Evolutionary conservation across 2,888 invertebrate species (phyloP), one percentile per base, ranked within the genome.

Genomic region (Spatulosminthurus flaviceps): DNA sequence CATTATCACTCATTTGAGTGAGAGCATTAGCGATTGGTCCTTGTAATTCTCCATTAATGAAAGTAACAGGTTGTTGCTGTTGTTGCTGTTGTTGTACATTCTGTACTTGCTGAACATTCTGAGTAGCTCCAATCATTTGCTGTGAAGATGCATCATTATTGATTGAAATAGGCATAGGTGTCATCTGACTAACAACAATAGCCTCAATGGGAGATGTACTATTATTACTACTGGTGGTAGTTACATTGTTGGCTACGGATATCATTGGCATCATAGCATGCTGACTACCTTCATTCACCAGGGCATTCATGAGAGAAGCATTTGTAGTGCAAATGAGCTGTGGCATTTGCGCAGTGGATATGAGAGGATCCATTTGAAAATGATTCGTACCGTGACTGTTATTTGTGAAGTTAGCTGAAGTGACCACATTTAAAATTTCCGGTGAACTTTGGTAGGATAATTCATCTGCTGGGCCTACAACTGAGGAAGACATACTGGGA

Each of bases 1-100:
- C 95, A 88, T 93, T 93, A 88, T 95, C 95, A 60, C 60, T 60
- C 21, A 64, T 26, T 86, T 93, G 92, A 13, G 93, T 93, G 85
- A 95, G 90, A 70, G 81, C 81, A 78, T 81, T 84, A 0, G 82
- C 81, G 74, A 82, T 72, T 1, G 82, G 42, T 21, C 81, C 83
- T 79, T 82, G 85, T 0, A 82, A 64, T 11, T 83, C 83, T 7
- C 80, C 82, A 43, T 80, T 80, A 73, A 83, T 61, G 11, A 81
- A 67, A 1, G 51, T 26, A 28, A 51, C 72, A 43, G 22, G 9
- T 74, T 80, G 1, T 71, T 77, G 21, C 11, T 64, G 11, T 29
- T 29, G 29, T 29, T 34, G 71, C 1, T 7, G 1, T n/a, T 41
- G 21, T 42, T 24, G 34, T 24, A 29, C 16, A n/a, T 26, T 16